Evolutionary conservation across 2,888 invertebrate genomes (phyloP), one percentile per base, ranked within the genome.

Genomic region (Teleogryllus oceanicus): DNA sequence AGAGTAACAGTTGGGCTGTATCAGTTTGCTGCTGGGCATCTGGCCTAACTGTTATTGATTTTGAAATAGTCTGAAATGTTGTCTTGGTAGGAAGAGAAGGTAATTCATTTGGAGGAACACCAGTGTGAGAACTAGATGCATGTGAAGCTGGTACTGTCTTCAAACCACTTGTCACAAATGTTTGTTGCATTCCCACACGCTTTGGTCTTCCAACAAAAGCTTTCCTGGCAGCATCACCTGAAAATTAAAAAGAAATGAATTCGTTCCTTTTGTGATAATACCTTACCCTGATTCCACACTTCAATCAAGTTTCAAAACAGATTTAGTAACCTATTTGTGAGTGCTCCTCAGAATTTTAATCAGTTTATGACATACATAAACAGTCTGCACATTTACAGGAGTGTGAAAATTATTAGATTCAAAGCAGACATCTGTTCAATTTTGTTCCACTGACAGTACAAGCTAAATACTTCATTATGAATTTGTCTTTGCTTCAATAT

Each of bases 1-100:
- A 85, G 21, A 85, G 82, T 78, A 85, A 83, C 50, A 85, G 84
- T 81, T 85, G 84, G 51, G 85, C 85, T 11, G 85, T 83, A 74
- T 85, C 85, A 12, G 85, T 84, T 75, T 84, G 84, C 76, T 80
- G 81, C 37, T 80, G 82, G 50, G 51, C 74, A 50, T 80, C 78
- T 50, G 76, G 75, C 75, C 78, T 77, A 11, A 62, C 74, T 49
- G 76, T 77, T 50, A 77, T 78, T 49, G 76, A 79, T 62, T 62
- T 78, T 79, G 77, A 76, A 5, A 50, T 74, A 18, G 18, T 78
- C 13, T 21, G 76, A 21, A 76, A 76, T 21, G 37, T 37, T 21
- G 76, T 24, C 37, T 76, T 76, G 5, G 76, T 76, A 24, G 21
- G 24, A n/a, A 76, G 16, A 21, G 76, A 21, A 76, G 21, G 76